Evolutionary conservation across 2,888 invertebrate genomes (phyloP).

Genomic region (Octodonta nipae): DNA sequence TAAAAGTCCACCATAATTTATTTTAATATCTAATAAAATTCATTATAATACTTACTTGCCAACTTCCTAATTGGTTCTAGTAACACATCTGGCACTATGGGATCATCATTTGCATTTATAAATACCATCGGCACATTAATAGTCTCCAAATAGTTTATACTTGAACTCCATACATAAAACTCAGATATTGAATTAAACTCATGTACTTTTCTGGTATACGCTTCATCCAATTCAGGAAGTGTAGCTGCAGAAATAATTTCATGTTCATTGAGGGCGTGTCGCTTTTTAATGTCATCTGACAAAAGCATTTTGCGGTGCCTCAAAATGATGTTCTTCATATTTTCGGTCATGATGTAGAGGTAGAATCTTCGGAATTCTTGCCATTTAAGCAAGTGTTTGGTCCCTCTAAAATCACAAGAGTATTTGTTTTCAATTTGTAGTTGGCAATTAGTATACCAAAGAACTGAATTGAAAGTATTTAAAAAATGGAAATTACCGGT

Average conservation of each 20-base stretch:
- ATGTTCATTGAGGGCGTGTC: slow-evolving; percentile 59
- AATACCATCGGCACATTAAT: slow-evolving; percentile 80
- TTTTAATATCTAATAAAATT: slow-evolving; percentile 2
- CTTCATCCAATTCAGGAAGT: slow-evolving; percentile 76
- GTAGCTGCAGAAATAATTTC: slow-evolving; percentile 78
- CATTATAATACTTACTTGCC: slow-evolving; percentile 51
- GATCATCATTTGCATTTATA: slow-evolving; percentile 84
- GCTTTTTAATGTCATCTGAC: slow-evolving; percentile 56
- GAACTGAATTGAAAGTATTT: too few species aligned
- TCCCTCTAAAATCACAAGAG: slow-evolving; percentile 47
- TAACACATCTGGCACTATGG: slow-evolving; percentile 70
- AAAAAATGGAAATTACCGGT: too few species aligned
- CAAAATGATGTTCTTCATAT: slow-evolving; percentile 76
- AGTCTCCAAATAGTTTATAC: slow-evolving; percentile 61
- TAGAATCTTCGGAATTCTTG: slow-evolving; percentile 80
- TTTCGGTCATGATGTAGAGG: slow-evolving; percentile 84
- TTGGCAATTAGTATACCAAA: too few species aligned
- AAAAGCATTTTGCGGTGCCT: slow-evolving; percentile 66
- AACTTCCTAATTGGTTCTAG: slow-evolving; percentile 57
- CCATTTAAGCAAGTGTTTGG: slow-evolving; percentile 73
- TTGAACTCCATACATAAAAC: slow-evolving; percentile 75
- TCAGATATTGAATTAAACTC: slow-evolving; percentile 67
- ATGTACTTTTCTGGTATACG: slow-evolving; percentile 69
- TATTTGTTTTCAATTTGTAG: slow-evolving; percentile 1
- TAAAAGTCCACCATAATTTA: too few species aligned